Conservation (phyloP, 2,888 invertebrate species). For the Hedya salicella region DNA sequence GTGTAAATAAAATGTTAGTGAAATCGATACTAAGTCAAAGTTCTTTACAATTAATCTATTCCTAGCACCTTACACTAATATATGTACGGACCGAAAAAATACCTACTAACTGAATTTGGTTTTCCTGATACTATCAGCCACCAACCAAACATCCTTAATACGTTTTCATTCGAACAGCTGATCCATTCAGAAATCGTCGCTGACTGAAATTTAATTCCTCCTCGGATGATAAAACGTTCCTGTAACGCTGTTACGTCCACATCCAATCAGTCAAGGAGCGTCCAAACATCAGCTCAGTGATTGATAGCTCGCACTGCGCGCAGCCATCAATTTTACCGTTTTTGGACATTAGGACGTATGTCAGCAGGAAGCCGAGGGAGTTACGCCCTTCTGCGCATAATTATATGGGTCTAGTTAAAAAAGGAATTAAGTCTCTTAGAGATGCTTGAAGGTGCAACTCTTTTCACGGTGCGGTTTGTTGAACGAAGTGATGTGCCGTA, state of each 20-base stretch:
- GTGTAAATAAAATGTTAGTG: too few species aligned
- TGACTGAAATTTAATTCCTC: constrained; percentile 24
- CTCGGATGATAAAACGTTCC: constrained; percentile 22
- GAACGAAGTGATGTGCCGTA: too few species aligned
- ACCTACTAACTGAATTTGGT: too few species aligned
- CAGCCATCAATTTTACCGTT: constrained; percentile 10
- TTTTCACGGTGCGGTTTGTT: too few species aligned
- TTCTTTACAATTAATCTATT: too few species aligned
- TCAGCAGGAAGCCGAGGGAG: background rate
- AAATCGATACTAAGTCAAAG: too few species aligned
- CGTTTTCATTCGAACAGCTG: background rate
- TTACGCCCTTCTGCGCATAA: background rate
- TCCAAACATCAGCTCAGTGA: constrained; percentile 15
- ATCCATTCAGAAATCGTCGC: background rate
- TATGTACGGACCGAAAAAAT: too few species aligned
- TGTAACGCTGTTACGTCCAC: constrained; percentile 26
- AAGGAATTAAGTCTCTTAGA: background rate
- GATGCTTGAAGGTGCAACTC: background rate
- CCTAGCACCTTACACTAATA: too few species aligned
- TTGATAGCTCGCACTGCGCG: constrained; percentile 15
- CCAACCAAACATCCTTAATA: too few species aligned
- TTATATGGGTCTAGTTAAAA: background rate
- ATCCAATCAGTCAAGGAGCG: constrained; percentile 24
- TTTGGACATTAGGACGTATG: background rate
- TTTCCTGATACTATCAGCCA: too few species aligned